Base-by-base conservation (phyloP, 2,113 vertebrate genomes). In the Urocitellus parryii region DNA sequence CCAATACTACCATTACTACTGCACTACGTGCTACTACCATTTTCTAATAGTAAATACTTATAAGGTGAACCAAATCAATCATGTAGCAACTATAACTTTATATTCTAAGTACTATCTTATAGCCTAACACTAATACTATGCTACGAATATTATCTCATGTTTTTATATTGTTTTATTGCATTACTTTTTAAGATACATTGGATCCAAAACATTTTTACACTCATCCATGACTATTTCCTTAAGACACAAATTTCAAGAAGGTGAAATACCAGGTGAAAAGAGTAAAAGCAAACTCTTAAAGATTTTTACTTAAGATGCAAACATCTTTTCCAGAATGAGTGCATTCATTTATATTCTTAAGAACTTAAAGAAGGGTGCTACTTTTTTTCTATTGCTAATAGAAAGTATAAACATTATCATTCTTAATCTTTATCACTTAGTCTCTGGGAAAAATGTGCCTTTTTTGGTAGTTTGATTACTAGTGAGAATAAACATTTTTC, bases 401-500 rank as follows among this genome's bases (percentile, higher is more conserved):
- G 45, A 45, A 51, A 93, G 20, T 58, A 58, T 58, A 20, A 58
- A 37, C 90, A 53, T 73, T 68, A 58, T 14, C 48, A 58, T 76
- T 93, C 18, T 81, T 76, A 61, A 76, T 63, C 58, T 51, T 76
- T 90, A 86, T 63, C n/a, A 76, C 22, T 93, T 70, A 48, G 12
- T 25, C 61, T 68, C 81, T 92, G n/a, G 16, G 61, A 88, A 94
- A 92, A 84, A 70, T 24, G 11, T n/a, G 39, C 48, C 29, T 39
- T 65, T 86, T 80, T 73, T 95, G 24, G 37, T 63, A 91, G 83
- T 74, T 83, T 91, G 24, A 84, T 81, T 90, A 87, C 70, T 87
- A 95, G 58, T 53, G 20, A 95, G 27, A 96, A 89, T 81, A 82
- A 94, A 93, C 45, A 78, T 87, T 48, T 95, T 51, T 53, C 61